Percentiles rank a stretch among this genome's conserved stretches.
Conservation (phyloP, 2,113 vertebrate genomes). For the Aegotheles bennettii region DNA sequence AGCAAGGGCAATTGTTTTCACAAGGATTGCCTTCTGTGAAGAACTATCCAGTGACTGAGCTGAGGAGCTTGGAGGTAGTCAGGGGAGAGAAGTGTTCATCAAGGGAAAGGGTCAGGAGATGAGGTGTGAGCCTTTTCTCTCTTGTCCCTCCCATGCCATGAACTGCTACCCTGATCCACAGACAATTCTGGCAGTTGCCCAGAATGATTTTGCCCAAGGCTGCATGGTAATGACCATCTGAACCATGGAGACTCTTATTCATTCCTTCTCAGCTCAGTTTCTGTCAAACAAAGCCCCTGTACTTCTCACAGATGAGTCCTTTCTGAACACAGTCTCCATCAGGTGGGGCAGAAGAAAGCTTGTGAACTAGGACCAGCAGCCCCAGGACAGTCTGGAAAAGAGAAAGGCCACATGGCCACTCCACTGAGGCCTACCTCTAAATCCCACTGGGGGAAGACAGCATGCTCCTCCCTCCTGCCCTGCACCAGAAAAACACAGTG, state of each 20-base stretch:
- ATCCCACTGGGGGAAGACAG: not conserved
- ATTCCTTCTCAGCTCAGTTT: constrained; percentile 44
- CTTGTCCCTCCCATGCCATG: not conserved
- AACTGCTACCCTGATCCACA: not conserved
- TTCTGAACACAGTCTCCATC: not conserved
- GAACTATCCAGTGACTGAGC: not conserved
- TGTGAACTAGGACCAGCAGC: not conserved
- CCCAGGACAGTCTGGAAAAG: not conserved
- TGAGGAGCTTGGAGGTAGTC: constrained; percentile 37
- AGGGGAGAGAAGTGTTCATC: not conserved
- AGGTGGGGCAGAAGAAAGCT: not conserved
- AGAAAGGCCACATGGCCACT: not conserved
- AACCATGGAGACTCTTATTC: not conserved
- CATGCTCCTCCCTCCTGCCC: not conserved
- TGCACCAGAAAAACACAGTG: not conserved
- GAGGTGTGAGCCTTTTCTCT: not conserved
- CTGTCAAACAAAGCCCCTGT: constrained; percentile 42
- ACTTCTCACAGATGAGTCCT: not conserved
- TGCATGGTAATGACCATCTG: not conserved
- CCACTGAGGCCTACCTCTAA: not conserved
- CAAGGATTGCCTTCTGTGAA: not conserved
- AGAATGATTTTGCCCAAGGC: not conserved
- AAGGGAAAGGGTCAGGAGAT: not conserved
- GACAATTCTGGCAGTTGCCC: not conserved
- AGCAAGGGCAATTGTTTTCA: not conserved